A percentile compares a stretch with the other conserved stretches of the same genome.
Conservation (phyloP, 2,797 vertebrate species). For the Sebastes baramenuke region DNA sequence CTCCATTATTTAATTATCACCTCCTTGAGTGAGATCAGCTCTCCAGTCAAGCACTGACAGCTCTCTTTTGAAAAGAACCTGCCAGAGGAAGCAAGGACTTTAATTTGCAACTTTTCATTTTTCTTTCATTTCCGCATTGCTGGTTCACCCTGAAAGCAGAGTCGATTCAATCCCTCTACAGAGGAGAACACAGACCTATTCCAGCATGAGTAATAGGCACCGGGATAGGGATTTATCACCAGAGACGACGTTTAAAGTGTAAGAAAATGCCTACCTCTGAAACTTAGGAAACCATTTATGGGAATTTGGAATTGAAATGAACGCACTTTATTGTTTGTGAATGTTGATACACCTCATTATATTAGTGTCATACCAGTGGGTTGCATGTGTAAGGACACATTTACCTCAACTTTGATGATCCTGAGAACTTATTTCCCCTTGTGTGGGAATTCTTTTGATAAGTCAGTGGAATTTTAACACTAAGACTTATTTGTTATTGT, state of each 20-base stretch:
- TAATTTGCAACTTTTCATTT: slow-evolving; percentile 69
- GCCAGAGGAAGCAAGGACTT: slow-evolving; percentile 52
- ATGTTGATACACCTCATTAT: slow-evolving; percentile 1
- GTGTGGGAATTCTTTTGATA: not conserved
- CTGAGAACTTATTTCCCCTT: not conserved
- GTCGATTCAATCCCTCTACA: slow-evolving; percentile 47
- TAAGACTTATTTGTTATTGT: not conserved
- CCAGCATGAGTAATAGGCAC: slow-evolving; percentile 50
- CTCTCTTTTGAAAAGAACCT: slow-evolving; percentile 57
- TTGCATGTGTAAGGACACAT: not conserved
- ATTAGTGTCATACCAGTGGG: not conserved
- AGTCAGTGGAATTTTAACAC: not conserved
- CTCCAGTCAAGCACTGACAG: slow-evolving; percentile 42
- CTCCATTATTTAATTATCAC: slow-evolving; percentile 78
- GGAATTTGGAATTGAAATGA: slow-evolving; percentile 37
- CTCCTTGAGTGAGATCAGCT: slow-evolving; percentile 55
- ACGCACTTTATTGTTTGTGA: not conserved
- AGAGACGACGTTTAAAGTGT: slow-evolving; percentile 38
- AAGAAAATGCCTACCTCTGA: slow-evolving; percentile 32
- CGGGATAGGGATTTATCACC: slow-evolving; percentile 54
- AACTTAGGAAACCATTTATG: slow-evolving; percentile 11
- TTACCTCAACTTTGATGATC: not conserved
- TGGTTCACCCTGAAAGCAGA: slow-evolving; percentile 58
- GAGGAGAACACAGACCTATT: slow-evolving; percentile 45
- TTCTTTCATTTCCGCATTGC: slow-evolving; percentile 65